Evolutionary conservation across 2,113 vertebrate species (phyloP).

Genomic region (Coturnix japonica): DNA sequence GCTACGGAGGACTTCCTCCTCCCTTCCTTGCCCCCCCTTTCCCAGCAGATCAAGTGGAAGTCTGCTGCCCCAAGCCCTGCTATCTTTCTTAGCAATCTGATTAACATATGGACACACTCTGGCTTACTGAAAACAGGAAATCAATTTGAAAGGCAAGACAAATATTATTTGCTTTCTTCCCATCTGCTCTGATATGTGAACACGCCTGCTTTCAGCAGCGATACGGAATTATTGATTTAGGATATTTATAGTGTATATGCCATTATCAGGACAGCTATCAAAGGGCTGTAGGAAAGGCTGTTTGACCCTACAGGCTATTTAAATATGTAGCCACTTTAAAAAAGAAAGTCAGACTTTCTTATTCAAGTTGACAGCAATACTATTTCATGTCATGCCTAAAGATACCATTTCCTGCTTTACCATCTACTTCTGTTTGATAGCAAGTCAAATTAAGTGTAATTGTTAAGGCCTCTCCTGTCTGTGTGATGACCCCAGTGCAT

Average conservation of each 20-base stretch:
- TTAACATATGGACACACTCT: constrained; percentile 75
- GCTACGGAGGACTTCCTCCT: not conserved
- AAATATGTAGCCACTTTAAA: not conserved
- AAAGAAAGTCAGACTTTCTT: constrained; percentile 23
- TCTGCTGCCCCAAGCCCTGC: constrained; percentile 52
- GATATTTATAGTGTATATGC: constrained; percentile 40
- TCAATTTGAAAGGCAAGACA: constrained; percentile 71
- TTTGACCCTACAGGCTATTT: constrained; percentile 41
- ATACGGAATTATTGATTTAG: constrained; percentile 52
- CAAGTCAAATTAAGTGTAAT: constrained; percentile 58
- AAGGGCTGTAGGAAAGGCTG: constrained; percentile 14
- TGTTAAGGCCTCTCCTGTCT: constrained; percentile 11
- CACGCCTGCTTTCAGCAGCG: constrained; percentile 32
- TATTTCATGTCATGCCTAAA: constrained; percentile 64
- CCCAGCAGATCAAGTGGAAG: constrained; percentile 32
- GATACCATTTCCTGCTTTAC: constrained; percentile 70
- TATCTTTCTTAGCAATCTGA: constrained; percentile 66
- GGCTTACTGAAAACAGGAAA: constrained; percentile 69
- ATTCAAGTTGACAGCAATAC: constrained; percentile 59
- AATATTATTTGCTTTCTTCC: constrained; percentile 71
- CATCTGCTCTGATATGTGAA: constrained; percentile 68
- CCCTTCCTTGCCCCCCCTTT: not conserved
- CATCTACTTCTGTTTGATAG: constrained; percentile 55
- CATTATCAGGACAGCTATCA: constrained; percentile 53
- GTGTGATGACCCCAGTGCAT: constrained; percentile 19